A percentile compares a stretch with the other conserved stretches of the same genome.
Evolutionary conservation across 2,797 vertebrate genomes (phyloP).

Genomic region (Phataginus tetradactyla): DNA sequence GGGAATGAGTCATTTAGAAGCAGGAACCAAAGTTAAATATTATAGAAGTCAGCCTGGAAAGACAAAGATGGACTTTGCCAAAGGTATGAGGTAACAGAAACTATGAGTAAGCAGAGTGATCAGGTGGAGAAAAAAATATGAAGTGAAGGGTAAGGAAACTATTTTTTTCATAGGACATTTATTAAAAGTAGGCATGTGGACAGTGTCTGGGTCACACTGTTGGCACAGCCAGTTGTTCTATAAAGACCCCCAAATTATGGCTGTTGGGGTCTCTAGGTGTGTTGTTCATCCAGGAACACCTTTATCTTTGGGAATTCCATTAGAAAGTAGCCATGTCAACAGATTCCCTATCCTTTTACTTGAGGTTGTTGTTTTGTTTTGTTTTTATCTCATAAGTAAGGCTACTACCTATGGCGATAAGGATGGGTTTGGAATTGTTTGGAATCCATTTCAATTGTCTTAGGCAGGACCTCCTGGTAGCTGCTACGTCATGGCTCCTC

Average conservation of each 20-base stretch:
- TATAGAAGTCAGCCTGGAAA: slow-evolving; percentile 40
- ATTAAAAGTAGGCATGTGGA: neutral
- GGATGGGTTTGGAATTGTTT: neutral
- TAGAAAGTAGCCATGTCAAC: neutral
- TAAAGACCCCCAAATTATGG: neutral
- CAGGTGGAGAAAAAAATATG: neutral
- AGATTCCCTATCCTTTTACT: neutral
- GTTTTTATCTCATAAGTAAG: neutral
- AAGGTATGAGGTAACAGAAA: slow-evolving; percentile 66
- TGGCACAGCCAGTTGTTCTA: neutral
- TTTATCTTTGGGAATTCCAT: neutral
- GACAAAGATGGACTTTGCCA: slow-evolving; percentile 35
- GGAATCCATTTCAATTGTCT: neutral
- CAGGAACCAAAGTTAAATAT: slow-evolving; percentile 7
- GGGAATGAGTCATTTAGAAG: slow-evolving; percentile 40
- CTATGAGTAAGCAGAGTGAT: slow-evolving; percentile 52
- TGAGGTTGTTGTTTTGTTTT: neutral
- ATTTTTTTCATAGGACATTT: neutral
- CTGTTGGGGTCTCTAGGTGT: neutral
- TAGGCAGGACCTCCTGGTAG: neutral
- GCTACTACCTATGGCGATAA: neutral
- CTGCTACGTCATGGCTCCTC: neutral
- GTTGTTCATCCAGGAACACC: neutral
- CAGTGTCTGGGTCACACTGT: neutral
- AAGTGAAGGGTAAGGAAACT: neutral